Evolutionary conservation across 2,888 invertebrate species (phyloP).

Genomic region (Drosophila birchii): DNA sequence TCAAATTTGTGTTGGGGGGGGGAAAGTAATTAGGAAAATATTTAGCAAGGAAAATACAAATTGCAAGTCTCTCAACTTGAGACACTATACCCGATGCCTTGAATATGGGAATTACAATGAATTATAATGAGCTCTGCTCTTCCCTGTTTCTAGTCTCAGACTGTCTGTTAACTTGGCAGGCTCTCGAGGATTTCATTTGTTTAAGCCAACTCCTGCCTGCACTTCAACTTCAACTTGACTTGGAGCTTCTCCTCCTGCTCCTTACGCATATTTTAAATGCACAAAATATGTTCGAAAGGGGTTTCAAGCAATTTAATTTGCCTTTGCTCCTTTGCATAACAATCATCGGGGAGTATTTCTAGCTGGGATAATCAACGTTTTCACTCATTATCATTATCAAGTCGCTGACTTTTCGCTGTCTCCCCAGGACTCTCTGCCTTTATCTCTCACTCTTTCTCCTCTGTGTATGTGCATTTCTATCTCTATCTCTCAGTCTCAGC

Average conservation of each 20-base stretch:
- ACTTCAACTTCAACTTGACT: slow-evolving; percentile 31
- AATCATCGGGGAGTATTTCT: slow-evolving; percentile 56
- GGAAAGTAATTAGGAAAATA: slow-evolving; percentile 75
- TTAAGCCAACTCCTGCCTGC: slow-evolving; percentile 15
- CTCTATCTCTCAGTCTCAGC: slow-evolving; percentile 4
- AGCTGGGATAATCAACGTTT: slow-evolving; percentile 48
- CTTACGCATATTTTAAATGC: slow-evolving; percentile 41
- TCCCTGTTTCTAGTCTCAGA: not conserved
- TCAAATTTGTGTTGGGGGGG: slow-evolving; percentile 17
- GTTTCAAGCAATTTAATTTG: slow-evolving; percentile 71
- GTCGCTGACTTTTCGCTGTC: slow-evolving; percentile 36
- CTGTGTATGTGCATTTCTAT: not conserved
- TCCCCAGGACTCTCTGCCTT: not conserved
- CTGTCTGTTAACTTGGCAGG: slow-evolving; percentile 42
- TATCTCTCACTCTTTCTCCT: not conserved
- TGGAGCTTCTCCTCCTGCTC: not conserved
- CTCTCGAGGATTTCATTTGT: slow-evolving; percentile 37
- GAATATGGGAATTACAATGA: slow-evolving; percentile 30
- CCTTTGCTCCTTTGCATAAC: slow-evolving; percentile 64
- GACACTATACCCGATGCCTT: slow-evolving; percentile 33
- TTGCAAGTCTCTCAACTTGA: slow-evolving; percentile 33
- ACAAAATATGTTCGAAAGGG: slow-evolving; percentile 32
- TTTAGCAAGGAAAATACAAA: slow-evolving; percentile 51
- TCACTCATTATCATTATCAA: slow-evolving; percentile 74
- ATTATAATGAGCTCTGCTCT: slow-evolving; percentile 5